Evolutionary conservation across 2,113 vertebrate genomes (phyloP), one percentile per base, ranked within the genome.

Genomic region (Mirounga angustirostris): DNA sequence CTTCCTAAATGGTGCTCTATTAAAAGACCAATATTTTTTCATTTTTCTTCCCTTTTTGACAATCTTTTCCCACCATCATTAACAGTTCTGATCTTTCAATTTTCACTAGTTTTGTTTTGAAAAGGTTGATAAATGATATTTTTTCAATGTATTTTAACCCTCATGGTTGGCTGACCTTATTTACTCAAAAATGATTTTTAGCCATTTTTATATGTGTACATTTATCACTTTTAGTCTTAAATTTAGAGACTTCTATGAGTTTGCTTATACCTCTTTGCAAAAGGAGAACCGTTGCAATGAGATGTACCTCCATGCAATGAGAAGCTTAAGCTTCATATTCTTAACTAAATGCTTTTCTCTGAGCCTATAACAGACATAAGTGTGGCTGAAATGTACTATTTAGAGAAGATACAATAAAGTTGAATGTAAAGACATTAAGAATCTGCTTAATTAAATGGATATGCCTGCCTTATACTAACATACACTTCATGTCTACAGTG

Each of bases 371-470:
- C 8, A 83, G 65, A 91, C 15, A n/a, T 30, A 86, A 73, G 16
- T 88, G 33, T 78, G 85, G 40, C 61, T 54, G 30, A 94, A 89
- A 95, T 43, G 21, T 46, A 71, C 26, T 30, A 56, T 92, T 93
- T 89, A 78, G 65, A 74, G 50, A 91, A 82, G 50, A 52, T 69
- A 40, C n/a, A 91, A 74, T 36, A 76, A 74, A 94, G 78, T 21
- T 91, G 19, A 15, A 52, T n/a, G 54, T 33, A 50, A 56, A 83
- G 56, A 80, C 2, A 33, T 40, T 95, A 91, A 86, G 78, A 94
- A 92, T n/a, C 56, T 73, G 54, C 30, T 95, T 81, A 76, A 92
- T 81, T 93, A 96, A 93, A 85, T 28, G 22, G 33, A 50, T 46
- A 86, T 52, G 33, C 14, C 69, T 80, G 7, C 59, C 18, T 94